These are phyloP conservation scores for Blastobasis adustella DNA, from an alignment of 2,888 invertebrate genomes.

Conservation along the genomic window DNA sequence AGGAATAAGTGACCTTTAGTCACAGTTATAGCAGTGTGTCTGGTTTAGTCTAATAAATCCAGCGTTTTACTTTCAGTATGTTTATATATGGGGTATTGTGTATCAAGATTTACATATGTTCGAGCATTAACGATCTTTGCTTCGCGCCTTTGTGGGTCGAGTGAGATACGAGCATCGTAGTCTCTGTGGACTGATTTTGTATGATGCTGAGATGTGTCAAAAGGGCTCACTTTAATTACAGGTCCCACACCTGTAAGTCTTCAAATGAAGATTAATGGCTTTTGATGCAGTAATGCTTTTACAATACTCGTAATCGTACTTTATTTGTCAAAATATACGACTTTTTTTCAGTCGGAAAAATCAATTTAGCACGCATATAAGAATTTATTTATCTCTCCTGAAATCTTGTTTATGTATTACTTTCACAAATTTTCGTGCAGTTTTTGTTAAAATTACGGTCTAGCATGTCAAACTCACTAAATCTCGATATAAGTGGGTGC, in stretches of 20 bases:
- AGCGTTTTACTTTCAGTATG: slow-evolving; percentile 20
- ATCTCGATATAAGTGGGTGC: slow-evolving; percentile 35
- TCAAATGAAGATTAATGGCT: neutral
- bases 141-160: slow-evolving; percentile 27
- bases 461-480: slow-evolving; percentile 14
- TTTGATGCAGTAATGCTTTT: no score
- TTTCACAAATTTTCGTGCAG: no score
- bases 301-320: no score
- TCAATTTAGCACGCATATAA: no score
- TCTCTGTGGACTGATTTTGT: no score
- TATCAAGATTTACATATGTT: slow-evolving; percentile 26
- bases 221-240: no score
- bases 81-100: slow-evolving; percentile 19
- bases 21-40: slow-evolving; percentile 14
- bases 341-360: no score
- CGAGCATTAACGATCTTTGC: slow-evolving; percentile 26
- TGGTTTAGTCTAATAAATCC: slow-evolving; percentile 24
- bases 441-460: no score
- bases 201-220: no score
- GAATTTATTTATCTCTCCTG: no score
- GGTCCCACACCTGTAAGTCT: neutral
- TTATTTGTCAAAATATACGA: no score
- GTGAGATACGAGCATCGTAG: slow-evolving; percentile 22
- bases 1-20: slow-evolving; percentile 22
- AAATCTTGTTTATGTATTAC: no score